Base-by-base conservation (phyloP, 1,140 invertebrate species). In the Drosophila pruinosa region DNA sequence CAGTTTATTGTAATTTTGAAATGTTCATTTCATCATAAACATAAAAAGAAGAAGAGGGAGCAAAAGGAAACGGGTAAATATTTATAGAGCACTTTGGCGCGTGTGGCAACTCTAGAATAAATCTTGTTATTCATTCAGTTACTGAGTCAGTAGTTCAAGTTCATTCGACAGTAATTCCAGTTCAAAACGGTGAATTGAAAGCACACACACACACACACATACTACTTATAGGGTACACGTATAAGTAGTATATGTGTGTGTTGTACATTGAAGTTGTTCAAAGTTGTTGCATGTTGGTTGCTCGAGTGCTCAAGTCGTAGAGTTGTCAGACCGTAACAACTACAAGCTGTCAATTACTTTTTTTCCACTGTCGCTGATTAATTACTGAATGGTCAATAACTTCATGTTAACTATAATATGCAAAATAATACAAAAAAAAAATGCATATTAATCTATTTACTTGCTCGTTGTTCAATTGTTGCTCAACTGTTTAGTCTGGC, bases 311-410 rank as follows among this genome's bases (percentile, higher is more conserved):
- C 39, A 62, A 69, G 65, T 61, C 57, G 39, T 24, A 28, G 39
- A 69, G 65, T 58, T 69, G 65, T 69, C 65, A 47, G 65, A 69
- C 38, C 65, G 65, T 63, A 69, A 69, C 65, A 69, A 63, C 65
- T 69, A 63, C 65, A 63, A 69, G 65, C 58, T 69, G 65, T 69
- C 65, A 69, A 69, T 69, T 63, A 69, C 58, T 63, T 69, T 26
- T 36, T 22, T 52, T 48, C n/a, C n/a, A 28, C 48, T 53, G 58
- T 69, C 58, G 59, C 65, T 69, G 65, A 69, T 69, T 69, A 69
- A 69, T 69, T 63, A 58, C 65, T 52, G 48, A 63, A 31, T 53
- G 58, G 39, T 62, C 48, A 48, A 63, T 63, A 69, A 38, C 47
- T 62, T 38, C 38, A 52, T 69, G 65, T 63, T 63, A 69, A 31